These are phyloP conservation scores for Bombus picipes DNA, from an alignment of 1,140 invertebrate genomes.

Conservation along the genomic window DNA sequence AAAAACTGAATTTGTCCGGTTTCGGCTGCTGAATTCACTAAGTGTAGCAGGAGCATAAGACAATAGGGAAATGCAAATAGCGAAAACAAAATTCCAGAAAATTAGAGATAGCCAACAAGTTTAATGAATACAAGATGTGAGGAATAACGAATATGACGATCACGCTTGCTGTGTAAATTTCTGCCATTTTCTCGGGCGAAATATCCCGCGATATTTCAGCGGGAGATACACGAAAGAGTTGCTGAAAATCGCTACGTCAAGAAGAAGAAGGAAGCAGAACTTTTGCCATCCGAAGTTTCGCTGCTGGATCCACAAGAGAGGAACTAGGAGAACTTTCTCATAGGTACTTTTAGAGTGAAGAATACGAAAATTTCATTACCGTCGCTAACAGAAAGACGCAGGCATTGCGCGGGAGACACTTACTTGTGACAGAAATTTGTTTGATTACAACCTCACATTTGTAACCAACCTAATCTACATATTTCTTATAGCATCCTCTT, in stretches of 20 bases:
- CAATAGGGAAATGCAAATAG: too few species aligned
- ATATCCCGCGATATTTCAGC: not conserved
- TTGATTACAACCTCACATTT: too few species aligned
- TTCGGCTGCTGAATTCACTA: too few species aligned
- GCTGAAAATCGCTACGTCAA: not conserved
- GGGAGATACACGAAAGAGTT: not conserved
- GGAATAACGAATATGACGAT: not conserved
- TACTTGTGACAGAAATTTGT: not conserved
- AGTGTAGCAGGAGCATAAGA: too few species aligned
- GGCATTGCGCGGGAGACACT: not conserved
- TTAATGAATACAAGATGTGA: not conserved
- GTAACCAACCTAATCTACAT: too few species aligned
- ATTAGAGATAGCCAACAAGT: not conserved
- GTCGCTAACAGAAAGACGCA: too few species aligned
- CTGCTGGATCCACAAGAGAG: not conserved
- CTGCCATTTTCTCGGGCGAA: not conserved
- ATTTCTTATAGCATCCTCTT: not conserved
- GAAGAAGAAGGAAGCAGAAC: not conserved
- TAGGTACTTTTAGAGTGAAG: not conserved
- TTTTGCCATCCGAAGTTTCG: not conserved
- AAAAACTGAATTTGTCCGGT: too few species aligned
- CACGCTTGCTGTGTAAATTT: not conserved
- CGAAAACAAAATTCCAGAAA: too few species aligned
- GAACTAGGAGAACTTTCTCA: not conserved
- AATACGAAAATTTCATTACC: conserved; percentile 30